Percentiles rank a stretch among this genome's conserved stretches.
Evolutionary conservation across 2,888 invertebrate species (phyloP).

Genomic region (Thecocarcelia acutangulata): DNA sequence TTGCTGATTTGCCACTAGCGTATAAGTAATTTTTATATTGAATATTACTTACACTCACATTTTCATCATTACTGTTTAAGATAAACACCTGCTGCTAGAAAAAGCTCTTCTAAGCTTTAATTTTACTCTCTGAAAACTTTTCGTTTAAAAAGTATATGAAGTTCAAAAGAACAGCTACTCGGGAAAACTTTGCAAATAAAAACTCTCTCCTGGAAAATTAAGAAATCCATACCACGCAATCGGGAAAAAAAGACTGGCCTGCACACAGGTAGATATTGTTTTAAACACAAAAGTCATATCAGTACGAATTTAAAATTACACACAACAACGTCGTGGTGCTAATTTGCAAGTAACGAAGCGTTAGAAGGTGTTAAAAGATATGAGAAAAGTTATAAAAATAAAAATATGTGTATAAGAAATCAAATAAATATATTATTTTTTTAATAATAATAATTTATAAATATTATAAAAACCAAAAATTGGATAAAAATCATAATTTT

Average conservation of each 20-base stretch:
- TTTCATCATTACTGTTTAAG: conserved; percentile 29
- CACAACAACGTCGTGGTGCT: conserved; percentile 73
- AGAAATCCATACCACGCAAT: conserved; percentile 69
- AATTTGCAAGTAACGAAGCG: conserved; percentile 46
- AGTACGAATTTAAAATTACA: conserved; percentile 75
- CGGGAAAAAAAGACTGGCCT: conserved; percentile 35
- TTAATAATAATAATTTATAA: conserved; percentile 41
- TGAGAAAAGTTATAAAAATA: conserved; percentile 33
- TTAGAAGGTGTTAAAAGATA: conserved; percentile 19
- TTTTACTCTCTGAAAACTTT: conserved; percentile 37
- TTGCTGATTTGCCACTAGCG: neutral
- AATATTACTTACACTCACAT: conserved; percentile 37
- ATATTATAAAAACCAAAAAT: conserved; percentile 4
- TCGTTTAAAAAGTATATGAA: neutral
- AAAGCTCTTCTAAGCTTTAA: conserved; percentile 45
- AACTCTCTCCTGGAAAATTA: conserved; percentile 73
- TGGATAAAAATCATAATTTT: conserved; percentile 12
- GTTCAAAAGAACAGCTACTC: conserved; percentile 53
- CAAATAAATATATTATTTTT: conserved; percentile 29
- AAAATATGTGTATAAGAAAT: conserved; percentile 20
- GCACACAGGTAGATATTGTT: conserved; percentile 69
- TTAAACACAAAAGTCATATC: conserved; percentile 67
- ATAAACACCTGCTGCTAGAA: conserved; percentile 65
- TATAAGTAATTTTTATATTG: conserved; percentile 24
- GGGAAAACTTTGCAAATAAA: conserved; percentile 37